Evolutionary conservation across 1,140 invertebrate species (phyloP).

Genomic region (Macrocentrus cingulum): DNA sequence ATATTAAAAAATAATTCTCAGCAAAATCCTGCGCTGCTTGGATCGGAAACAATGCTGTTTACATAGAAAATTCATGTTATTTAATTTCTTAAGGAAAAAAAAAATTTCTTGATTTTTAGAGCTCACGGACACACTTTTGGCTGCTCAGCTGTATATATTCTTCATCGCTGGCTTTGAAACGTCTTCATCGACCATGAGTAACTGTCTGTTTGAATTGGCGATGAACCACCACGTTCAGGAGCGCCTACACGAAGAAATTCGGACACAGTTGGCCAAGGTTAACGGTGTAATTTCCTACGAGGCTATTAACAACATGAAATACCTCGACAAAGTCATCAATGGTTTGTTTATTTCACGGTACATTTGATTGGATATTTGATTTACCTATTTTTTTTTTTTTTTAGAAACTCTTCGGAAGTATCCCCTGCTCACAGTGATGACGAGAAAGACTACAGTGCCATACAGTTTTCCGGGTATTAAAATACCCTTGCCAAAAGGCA

Average conservation of each 20-base stretch:
- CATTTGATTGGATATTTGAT: no score
- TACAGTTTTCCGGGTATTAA: constrained; percentile 58
- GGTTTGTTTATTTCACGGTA: constrained; percentile 47
- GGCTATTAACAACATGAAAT: constrained; percentile 58
- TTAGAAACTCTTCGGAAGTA: constrained; percentile 65
- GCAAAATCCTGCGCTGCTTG: no score
- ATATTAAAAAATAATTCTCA: no score
- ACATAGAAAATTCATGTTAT: no score
- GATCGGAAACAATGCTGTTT: no score
- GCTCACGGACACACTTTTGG: constrained; percentile 39
- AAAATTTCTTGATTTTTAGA: not conserved
- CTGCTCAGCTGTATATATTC: constrained; percentile 67
- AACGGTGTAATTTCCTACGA: constrained; percentile 60
- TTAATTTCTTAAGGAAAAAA: no score
- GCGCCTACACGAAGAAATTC: constrained; percentile 62
- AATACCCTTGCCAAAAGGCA: constrained; percentile 51
- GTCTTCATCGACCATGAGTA: constrained; percentile 65
- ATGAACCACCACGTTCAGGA: constrained; percentile 63
- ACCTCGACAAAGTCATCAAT: constrained; percentile 61
- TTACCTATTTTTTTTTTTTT: no score
- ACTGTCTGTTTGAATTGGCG: constrained; percentile 64
- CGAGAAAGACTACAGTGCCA: constrained; percentile 52
- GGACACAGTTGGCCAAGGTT: constrained; percentile 49
- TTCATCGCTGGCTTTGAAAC: constrained; percentile 74
- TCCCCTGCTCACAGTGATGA: constrained; percentile 59